Percentiles rank a stretch among this genome's conserved stretches.
Conservation (phyloP, 2,113 vertebrate genomes). For the Danionella cerebrum region DNA sequence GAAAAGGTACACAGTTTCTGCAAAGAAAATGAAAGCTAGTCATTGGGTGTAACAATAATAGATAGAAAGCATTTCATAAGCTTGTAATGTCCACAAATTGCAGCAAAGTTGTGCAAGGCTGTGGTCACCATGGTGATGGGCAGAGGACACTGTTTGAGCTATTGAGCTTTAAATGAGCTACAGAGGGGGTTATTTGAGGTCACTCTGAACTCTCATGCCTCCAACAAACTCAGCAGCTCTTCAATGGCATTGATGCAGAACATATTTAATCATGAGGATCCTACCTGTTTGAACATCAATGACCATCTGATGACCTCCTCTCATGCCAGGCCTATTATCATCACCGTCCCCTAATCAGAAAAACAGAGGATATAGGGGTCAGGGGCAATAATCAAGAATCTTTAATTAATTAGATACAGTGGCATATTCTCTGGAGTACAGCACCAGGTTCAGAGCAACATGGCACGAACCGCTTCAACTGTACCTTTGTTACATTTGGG, state of each 20-base stretch:
- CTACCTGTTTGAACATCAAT: slow-evolving; percentile 97
- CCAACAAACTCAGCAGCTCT: neutral
- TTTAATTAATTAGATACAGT: slow-evolving; percentile 25
- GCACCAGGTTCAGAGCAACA: neutral
- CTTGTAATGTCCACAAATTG: neutral
- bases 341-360: slow-evolving; percentile 78
- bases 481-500: slow-evolving; percentile 96
- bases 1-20: slow-evolving; percentile 97
- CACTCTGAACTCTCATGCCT: neutral
- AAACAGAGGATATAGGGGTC: neutral
- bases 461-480: slow-evolving; percentile 40
- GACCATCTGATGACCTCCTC: slow-evolving; percentile 98
- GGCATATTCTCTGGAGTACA: neutral
- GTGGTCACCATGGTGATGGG: slow-evolving; percentile 32
- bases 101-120: neutral
- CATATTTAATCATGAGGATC: too few relatives aligned
- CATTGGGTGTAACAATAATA: neutral
- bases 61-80: neutral
- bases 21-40: slow-evolving; percentile 7
- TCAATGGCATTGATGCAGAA: too few relatives aligned
- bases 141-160: slow-evolving; percentile 11
- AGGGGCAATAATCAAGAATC: neutral
- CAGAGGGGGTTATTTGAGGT: slow-evolving; percentile 12
- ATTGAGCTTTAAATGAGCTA: neutral
- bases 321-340: slow-evolving; percentile 94